These are phyloP conservation scores for Siniperca scherzeri DNA, from an alignment of 2,797 vertebrate genomes.

Conservation along the genomic window DNA sequence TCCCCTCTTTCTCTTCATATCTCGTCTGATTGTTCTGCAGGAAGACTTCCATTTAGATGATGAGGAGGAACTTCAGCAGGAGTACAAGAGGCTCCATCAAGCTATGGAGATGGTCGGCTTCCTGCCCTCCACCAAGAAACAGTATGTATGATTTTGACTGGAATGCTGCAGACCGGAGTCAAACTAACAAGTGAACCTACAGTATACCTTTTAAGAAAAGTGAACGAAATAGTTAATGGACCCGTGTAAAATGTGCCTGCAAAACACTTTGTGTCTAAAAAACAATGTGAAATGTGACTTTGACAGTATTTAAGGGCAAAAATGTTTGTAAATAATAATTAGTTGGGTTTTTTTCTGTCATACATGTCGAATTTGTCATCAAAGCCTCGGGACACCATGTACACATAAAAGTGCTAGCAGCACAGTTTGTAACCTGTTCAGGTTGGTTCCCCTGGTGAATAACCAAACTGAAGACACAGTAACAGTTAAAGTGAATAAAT, in stretches of 20 bases:
- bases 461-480: not conserved
- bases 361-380: not conserved
- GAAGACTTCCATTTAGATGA: slow-evolving; percentile 90
- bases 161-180: not conserved
- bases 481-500: not conserved
- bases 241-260: not conserved
- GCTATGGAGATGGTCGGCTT: slow-evolving; percentile 99
- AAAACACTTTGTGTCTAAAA: not conserved
- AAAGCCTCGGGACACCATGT: slow-evolving; percentile 25
- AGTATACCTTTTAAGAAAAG: not conserved
- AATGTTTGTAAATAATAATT: not conserved
- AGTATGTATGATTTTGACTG: slow-evolving; percentile 81
- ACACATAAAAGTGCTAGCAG: slow-evolving; percentile 14
- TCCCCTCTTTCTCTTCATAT: not conserved
- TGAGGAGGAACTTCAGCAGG: slow-evolving; percentile 88
- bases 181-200: not conserved
- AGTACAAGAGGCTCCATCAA: slow-evolving; percentile 94
- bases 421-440: slow-evolving; percentile 43
- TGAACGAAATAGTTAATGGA: not conserved
- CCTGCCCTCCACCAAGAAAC: slow-evolving; percentile 93
- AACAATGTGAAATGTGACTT: not conserved
- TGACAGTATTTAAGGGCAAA: not conserved
- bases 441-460: not conserved
- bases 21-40: slow-evolving; percentile 72
- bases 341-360: not conserved